A percentile compares a stretch with the other conserved stretches of the same genome.
phyloP scores from a whole-genome alignment of 2,113 vertebrate species.

The Laticauda colubrina region DNA sequence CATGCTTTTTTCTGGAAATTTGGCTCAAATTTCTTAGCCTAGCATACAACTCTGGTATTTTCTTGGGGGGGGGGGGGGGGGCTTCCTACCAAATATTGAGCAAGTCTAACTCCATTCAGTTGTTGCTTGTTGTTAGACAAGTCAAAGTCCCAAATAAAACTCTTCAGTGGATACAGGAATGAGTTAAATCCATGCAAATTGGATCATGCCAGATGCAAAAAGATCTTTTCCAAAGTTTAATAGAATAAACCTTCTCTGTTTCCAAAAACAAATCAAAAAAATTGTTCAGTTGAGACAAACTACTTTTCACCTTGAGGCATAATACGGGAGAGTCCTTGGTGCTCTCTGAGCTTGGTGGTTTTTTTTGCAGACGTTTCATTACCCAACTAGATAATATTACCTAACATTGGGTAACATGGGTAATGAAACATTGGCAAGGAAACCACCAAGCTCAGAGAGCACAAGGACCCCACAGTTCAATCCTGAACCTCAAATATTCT shows the following conservation, averaged over 20 bases:
- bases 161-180: not conserved
- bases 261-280: not conserved
- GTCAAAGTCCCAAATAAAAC: not conserved
- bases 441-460: not conserved
- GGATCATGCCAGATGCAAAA: not conserved
- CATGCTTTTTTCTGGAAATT: not conserved
- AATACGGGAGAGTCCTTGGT: not conserved
- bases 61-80: no score
- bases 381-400: not conserved
- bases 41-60: not conserved
- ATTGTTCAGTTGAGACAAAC: not conserved
- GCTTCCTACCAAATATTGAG: not conserved
- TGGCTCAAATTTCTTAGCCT: not conserved
- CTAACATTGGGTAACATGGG: not conserved
- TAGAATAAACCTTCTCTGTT: not conserved
- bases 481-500: no score
- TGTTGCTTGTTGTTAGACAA: not conserved
- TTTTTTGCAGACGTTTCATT: not conserved
- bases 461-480: no score
- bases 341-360: not conserved
- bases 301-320: not conserved
- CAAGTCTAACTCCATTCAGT: not conserved
- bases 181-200: not conserved
- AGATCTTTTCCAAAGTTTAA: not conserved
- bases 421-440: not conserved